Conservation (phyloP, 2,888 invertebrate species). For the Rhagonycha lutea region DNA sequence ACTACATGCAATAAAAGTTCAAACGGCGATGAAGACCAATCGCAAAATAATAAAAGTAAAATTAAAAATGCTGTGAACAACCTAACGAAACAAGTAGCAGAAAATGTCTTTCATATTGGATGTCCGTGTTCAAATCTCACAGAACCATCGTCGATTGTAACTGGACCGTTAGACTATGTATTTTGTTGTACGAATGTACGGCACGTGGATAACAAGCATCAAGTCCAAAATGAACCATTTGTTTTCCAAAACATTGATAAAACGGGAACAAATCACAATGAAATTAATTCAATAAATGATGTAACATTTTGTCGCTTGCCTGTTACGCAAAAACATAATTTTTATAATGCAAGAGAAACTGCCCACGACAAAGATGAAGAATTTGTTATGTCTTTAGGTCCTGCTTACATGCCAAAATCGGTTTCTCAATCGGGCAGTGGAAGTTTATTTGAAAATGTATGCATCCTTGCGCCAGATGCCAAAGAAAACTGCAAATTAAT, state of each 20-base stretch:
- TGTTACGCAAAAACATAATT: not conserved
- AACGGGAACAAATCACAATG: not conserved
- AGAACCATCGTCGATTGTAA: not conserved
- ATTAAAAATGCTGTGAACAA: not conserved
- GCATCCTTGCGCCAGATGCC: not conserved
- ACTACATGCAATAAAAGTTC: not conserved
- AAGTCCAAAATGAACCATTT: not conserved
- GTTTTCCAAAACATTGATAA: not conserved
- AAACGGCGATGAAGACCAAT: not conserved
- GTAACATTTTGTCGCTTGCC: not conserved
- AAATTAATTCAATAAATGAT: not conserved
- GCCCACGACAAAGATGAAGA: conserved; percentile 1
- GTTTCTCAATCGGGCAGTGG: not conserved
- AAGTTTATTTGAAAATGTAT: not conserved
- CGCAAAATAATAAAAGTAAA: not conserved
- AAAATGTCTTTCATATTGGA: not conserved
- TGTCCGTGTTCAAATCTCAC: not conserved
- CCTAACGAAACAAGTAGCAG: not conserved
- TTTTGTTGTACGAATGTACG: not conserved
- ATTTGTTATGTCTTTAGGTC: conserved; percentile 15
- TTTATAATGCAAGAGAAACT: not conserved
- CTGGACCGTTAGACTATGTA: not conserved
- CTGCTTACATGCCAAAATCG: conserved; percentile 21
- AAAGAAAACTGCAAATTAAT: not conserved
- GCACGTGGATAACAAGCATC: not conserved